These are phyloP conservation scores for Panurus biarmicus DNA, from an alignment of 2,113 vertebrate genomes.

Conservation along the genomic window DNA sequence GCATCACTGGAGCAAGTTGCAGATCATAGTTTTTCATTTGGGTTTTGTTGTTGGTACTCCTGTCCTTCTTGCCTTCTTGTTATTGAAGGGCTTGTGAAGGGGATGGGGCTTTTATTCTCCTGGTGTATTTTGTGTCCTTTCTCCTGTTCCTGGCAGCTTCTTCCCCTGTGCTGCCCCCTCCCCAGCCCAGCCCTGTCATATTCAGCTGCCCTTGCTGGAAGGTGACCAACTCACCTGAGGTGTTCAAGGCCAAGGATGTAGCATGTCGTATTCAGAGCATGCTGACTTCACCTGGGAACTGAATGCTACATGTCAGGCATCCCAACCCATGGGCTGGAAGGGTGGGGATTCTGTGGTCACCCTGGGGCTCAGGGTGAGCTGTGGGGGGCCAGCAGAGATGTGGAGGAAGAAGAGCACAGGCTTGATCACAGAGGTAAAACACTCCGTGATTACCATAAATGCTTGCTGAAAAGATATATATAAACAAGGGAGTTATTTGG, in stretches of 20 bases:
- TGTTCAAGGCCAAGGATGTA: rapidly evolving
- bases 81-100: background rate
- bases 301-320: rapidly evolving
- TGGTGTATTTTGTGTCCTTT: background rate
- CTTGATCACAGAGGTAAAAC: background rate
- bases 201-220: background rate
- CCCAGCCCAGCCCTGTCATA: background rate
- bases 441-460: rapidly evolving
- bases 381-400: rapidly evolving
- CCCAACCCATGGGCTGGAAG: rapidly evolving
- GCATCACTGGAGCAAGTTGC: background rate
- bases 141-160: background rate
- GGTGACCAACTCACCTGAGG: background rate
- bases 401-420: background rate
- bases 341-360: rapidly evolving
- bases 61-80: background rate
- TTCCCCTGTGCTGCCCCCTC: rapidly evolving
- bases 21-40: background rate
- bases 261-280: rapidly evolving
- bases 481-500: background rate
- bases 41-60: background rate
- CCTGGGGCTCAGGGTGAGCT: background rate
- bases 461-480: background rate
- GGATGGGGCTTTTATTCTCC: background rate
- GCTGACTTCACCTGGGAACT: background rate